These are phyloP conservation scores for Ursus arctos DNA, from an alignment of 2,113 vertebrate species.

Conservation along the genomic window DNA sequence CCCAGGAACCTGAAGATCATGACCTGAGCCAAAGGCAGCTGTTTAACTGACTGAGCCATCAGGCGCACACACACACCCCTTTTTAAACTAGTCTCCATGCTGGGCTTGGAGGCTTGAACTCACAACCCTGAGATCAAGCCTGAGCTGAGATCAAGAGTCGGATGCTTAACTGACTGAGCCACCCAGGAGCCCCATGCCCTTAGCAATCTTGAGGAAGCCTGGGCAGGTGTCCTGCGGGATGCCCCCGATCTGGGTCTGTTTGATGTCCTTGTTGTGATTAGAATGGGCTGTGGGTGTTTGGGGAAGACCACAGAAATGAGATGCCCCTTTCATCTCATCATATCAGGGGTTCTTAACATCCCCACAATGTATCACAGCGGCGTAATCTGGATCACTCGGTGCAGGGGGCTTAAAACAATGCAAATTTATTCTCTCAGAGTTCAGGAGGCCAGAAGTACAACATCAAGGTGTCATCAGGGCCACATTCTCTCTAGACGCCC, in stretches of 20 bases:
- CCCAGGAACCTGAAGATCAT: too few relatives aligned
- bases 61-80: too few relatives aligned
- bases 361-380: neutral
- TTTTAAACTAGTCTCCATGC: too few relatives aligned
- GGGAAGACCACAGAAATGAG: neutral
- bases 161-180: neutral
- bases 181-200: neutral
- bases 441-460: neutral
- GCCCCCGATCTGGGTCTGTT: neutral
- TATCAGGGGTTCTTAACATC: neutral
- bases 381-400: neutral
- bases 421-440: neutral
- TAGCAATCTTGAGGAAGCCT: neutral
- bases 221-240: neutral
- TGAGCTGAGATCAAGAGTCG: neutral
- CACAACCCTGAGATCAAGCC: too few relatives aligned
- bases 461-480: neutral
- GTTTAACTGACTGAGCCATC: too few relatives aligned
- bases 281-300: neutral
- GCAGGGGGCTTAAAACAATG: neutral
- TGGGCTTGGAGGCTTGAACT: too few relatives aligned
- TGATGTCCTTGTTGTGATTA: neutral
- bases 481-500: neutral
- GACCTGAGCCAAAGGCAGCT: too few relatives aligned
- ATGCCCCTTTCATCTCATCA: neutral